Evolutionary conservation across 2,797 vertebrate genomes (phyloP), one percentile per base, ranked within the genome.

Genomic region (Rhynchotus rufescens): DNA sequence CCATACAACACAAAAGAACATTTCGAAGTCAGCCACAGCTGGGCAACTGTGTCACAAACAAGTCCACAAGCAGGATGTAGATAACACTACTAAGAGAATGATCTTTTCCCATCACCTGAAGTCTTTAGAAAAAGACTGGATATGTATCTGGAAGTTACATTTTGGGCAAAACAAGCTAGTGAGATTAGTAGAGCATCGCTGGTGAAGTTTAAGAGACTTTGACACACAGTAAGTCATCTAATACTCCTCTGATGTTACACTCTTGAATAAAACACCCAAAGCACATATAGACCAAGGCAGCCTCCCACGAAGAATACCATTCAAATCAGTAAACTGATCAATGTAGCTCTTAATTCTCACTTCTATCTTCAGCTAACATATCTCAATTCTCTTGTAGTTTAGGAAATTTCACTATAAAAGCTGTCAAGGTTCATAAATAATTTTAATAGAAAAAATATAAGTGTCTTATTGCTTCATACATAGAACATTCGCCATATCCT

Each of bases 1-100:
- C 75, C 68, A 92, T n/a, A 68, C 15, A 84, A 89, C 83, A 86
- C 65, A 88, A 69, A 88, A 1, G 38, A 93, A 86, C 72, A 84
- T 80, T 82, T 44, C 71, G 15, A 74, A 94, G 83, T 77, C 67
- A 81, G 40, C 38, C 59, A 80, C 57, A 91, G 74, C n/a, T 32
- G 86, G 44, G 67, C 36, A 81, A 49, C 21, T 47, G 52, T 65
- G 68, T 92, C 78, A 95, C 61, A 89, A 80, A 42, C 32, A 86
- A 80, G 40, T 65, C 38, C 57, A 86, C 14, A 68, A 51, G 25
- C 20, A 80, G 30, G n/a, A 23, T 67, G 32, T 26, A 88, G 51
- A 14, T 25, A 67, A 49, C 32, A 38, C 57, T 65, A 32, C 22
- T 49, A 77, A 81, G 68, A 49, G 47, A 91, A 89, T 47, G 22